Evolutionary conservation across 2,113 vertebrate species (phyloP), one percentile per base, ranked within the genome.

Genomic region (Phodopus roborovskii): DNA sequence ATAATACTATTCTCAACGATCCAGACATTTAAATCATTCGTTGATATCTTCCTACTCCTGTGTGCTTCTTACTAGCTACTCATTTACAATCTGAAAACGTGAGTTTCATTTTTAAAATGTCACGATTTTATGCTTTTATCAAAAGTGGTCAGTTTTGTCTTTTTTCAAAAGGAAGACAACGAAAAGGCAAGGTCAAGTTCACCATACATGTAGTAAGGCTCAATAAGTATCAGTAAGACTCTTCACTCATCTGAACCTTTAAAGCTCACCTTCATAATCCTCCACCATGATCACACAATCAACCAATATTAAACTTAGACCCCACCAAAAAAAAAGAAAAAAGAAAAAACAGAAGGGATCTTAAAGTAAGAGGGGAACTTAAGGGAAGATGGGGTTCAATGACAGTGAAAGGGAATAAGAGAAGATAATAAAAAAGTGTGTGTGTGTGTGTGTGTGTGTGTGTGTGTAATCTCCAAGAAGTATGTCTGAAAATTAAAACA

Each of bases 51-150:
- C 94, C 60, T 48, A 91, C 62, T 48, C 60, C 81, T 95, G 62
- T 50, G 1, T 91, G 48, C 75, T 78, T 83, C 90, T 92, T 92
- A 64, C 12, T 70, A 56, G 56, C 10, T 81, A 36, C 30, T 77
- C 73, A 82, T 62, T 94, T 30, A 48, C 45, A 94, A 62, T 90
- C 24, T 60, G 58, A 70, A 93, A 92, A 62, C 50, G 78, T 82
- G 20, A 28, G 56, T 60, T 88, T 92, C 36, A 2, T 26, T 50
- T 48, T 66, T 7, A 45, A 30, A 81, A 81, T 75, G 0, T 5
- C 28, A 68, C 83, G 1, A 79, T 95, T 93, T 28, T 16, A 68
- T 68, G 42, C 58, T 78, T 94, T 62, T 81, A 2, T 92, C 30
- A 71, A 36, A 90, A 28, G 12, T 26, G 33, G 7, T 77, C 70